Evolutionary conservation across 2,888 invertebrate genomes (phyloP).

Genomic region (Cryptus viduatorius): DNA sequence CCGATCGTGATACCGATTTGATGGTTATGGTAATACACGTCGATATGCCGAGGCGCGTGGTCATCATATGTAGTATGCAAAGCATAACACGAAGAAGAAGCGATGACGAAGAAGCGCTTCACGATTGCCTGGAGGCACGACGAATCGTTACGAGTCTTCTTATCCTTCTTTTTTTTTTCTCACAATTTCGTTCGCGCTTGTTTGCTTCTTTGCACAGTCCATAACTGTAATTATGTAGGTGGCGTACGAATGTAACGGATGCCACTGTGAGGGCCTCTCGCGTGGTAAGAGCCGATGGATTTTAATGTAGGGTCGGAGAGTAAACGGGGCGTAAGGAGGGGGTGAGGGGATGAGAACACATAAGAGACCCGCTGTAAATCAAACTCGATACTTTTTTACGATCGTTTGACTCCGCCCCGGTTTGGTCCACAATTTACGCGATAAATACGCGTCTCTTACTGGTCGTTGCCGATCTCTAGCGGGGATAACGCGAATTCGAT

Average conservation of each 20-base stretch:
- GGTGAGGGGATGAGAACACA: constrained; percentile 36
- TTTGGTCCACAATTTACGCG: constrained; percentile 67
- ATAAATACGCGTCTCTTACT: constrained; percentile 61
- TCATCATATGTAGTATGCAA: background rate
- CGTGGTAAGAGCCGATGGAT: constrained; percentile 47
- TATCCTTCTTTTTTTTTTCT: constrained; percentile 1
- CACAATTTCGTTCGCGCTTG: constrained; percentile 33
- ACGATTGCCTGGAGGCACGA: constrained; percentile 68
- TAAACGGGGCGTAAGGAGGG: constrained; percentile 43
- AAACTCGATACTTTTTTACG: constrained; percentile 66
- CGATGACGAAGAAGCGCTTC: constrained; percentile 65
- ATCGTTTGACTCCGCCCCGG: constrained; percentile 64
- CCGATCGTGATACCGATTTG: constrained; percentile 67
- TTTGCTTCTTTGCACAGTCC: constrained; percentile 48
- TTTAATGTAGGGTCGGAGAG: constrained; percentile 40
- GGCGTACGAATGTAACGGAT: constrained; percentile 60
- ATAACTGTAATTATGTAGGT: constrained; percentile 68
- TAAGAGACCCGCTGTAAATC: constrained; percentile 65
- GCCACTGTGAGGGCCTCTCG: constrained; percentile 53
- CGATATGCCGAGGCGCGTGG: constrained; percentile 5
- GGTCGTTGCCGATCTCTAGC: constrained; percentile 53
- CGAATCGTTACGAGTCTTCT: constrained; percentile 61
- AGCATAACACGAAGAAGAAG: constrained; percentile 2
- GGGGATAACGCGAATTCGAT: constrained; percentile 60
- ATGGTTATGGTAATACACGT: constrained; percentile 64